These are phyloP conservation scores for Luehdorfia chinensis DNA, from an alignment of 1,140 invertebrate genomes.

Conservation along the genomic window DNA sequence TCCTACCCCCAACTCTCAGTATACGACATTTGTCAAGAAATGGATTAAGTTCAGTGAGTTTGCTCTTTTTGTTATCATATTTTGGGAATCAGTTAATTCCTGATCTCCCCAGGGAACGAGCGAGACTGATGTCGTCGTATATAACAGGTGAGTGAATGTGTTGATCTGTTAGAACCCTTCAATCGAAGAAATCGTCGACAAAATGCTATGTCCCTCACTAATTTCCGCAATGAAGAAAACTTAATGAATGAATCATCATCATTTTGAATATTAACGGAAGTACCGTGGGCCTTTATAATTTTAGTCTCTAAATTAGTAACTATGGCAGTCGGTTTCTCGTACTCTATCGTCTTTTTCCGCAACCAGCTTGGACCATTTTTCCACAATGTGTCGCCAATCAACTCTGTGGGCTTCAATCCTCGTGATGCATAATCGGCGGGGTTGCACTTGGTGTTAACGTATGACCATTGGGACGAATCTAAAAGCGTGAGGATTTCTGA, in stretches of 20 bases:
- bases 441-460: not conserved
- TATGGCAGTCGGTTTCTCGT: not conserved
- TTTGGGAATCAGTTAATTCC: not conserved
- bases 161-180: no score
- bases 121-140: not conserved
- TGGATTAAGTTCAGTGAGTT: not conserved
- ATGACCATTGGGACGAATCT: not conserved
- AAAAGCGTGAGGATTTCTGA: slow-evolving; percentile 17
- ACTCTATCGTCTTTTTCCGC: no score
- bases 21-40: not conserved
- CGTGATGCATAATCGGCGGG: slow-evolving; percentile 17
- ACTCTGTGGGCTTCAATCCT: not conserved
- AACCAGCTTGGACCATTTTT: not conserved
- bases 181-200: not conserved
- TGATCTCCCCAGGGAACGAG: not conserved
- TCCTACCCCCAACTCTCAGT: not conserved
- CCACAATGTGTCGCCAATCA: not conserved
- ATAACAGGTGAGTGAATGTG: not conserved
- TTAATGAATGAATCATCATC: not conserved
- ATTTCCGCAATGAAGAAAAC: not conserved
- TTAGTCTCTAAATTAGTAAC: not conserved
- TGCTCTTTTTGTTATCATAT: not conserved
- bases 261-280: not conserved
- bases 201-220: not conserved
- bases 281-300: not conserved